Conservation (phyloP, 2,888 invertebrate species). For the Torymus texanus region DNA sequence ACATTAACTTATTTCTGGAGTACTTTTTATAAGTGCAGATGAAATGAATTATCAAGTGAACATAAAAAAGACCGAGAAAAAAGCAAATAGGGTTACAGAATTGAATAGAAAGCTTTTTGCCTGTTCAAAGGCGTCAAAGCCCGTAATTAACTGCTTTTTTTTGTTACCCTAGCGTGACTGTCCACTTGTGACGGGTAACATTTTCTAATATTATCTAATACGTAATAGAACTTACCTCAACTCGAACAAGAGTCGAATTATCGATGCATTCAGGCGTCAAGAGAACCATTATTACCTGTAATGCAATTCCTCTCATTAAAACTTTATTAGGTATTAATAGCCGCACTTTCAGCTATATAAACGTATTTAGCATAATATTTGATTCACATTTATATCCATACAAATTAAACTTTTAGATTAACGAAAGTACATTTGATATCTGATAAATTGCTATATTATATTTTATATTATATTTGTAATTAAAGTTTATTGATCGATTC, state of each 20-base stretch:
- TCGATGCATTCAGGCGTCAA: slow-evolving; percentile 18
- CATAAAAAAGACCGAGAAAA: slow-evolving; percentile 16
- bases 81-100: slow-evolving; percentile 49
- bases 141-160: slow-evolving; percentile 25
- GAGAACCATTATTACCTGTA: slow-evolving; percentile 15
- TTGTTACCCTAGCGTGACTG: slow-evolving; percentile 43
- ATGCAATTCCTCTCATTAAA: slow-evolving; percentile 25
- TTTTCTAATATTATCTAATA: slow-evolving; percentile 14
- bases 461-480: too few species aligned
- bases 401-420: too few species aligned
- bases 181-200: slow-evolving; percentile 47
- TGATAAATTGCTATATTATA: too few species aligned
- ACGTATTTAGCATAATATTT: too few species aligned
- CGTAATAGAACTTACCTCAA: slow-evolving; percentile 30
- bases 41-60: slow-evolving; percentile 14
- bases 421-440: too few species aligned
- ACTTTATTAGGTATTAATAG: neutral
- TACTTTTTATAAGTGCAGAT: slow-evolving; percentile 7
- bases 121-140: slow-evolving; percentile 14
- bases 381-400: too few species aligned
- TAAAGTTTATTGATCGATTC: too few species aligned
- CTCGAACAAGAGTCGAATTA: neutral
- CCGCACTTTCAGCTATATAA: too few species aligned
- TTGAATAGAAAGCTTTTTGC: slow-evolving; percentile 46
- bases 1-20: neutral